Base-by-base conservation (phyloP, 1,140 invertebrate species). In the Marisa cornuarietis region DNA sequence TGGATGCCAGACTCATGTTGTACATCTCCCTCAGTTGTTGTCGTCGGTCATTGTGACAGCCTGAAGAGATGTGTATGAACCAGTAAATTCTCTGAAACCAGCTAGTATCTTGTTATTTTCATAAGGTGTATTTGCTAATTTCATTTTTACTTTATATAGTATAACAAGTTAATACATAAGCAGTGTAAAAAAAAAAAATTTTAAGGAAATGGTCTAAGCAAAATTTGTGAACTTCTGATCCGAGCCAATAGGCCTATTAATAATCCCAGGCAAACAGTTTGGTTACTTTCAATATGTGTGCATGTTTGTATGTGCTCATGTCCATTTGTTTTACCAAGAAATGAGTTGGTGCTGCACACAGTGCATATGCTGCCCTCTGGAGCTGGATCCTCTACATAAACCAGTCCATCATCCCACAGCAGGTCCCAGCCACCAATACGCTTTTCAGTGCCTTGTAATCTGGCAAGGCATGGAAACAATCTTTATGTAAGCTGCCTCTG, bases 351-450 rank as follows among this genome's bases (percentile, higher is more conserved):
- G 26, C 81, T 83, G 49, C 84, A 72, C 16, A 79, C 71, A 2
- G 82, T 71, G 6, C 79, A 61, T 22, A 84, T 78, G 24, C 82
- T 78, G 18, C 83, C 80, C 74, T 84, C 83, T 49, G 84, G 82
- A 78, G 84, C 84, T 10, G 66, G 74, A 49, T 90, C 89, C 72
- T 90, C 86, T n/a, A 84, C 78, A 7, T 86, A 69, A 6, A 94
- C 92, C 14, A 92, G 92, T 7, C 92, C 93, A 85, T 93, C 93
- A 85, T 93, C 89, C 93, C 93, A 94, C 13, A 94, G 87, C 20
- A 94, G 85, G 88, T 94, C 93, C 88, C 93, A 93, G 2, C 93
- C 93, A 54, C 93, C 93, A 49, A 94, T 90, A 74, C 93, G 85
- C 72, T 90, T 92, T 84, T 94, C 93, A 63, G 89, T 90, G 16